Base-by-base conservation (phyloP, 2,113 vertebrate species). In the Larimichthys crocea region DNA sequence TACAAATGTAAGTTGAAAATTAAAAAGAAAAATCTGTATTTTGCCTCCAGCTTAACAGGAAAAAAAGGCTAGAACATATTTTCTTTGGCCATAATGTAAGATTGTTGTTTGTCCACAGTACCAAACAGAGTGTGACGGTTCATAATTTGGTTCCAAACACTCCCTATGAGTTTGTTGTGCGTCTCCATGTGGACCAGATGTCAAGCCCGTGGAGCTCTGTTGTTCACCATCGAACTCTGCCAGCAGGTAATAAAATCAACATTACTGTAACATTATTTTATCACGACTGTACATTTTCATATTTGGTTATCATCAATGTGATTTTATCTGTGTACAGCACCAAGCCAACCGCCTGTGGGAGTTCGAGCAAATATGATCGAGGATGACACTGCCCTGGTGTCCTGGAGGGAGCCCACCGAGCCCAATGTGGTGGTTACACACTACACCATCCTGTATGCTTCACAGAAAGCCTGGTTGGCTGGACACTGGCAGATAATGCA, bases 81-180 rank as follows among this genome's bases (percentile, higher is more conserved):
- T 31, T 14, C 1, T 83, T 60, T 65, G 52, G 14, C 15, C 44
- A 10, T 76, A 26, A 76, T 63, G 19, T 56, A 48, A 61, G 14
- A 57, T 29, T 85, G 46, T 69, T 82, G 24, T 86, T 60, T 88
- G 10, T 90, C 74, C 83, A 59, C 88, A 99, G 98, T 12, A 95
- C 95, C 62, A 96, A 97, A 78, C 97, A 97, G 73, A 96, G 94
- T 44, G 92, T 97, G 91, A 80, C 94, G 71, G 91, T 99, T 62
- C 94, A 95, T 66, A 96, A 94, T 72, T 94, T 99, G 73, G 91
- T 94, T 89, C 92, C 97, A 67, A 97, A 97, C 93, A 99, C 97
- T 35, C 97, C 94, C 81, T 99, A 99, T 62, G 98, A 99, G 90
- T 98, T 99, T 95, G 96, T 97, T 12, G 97, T 99, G 42, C 96